These are phyloP conservation scores for Wiebesia pumilae DNA, from an alignment of 1,140 invertebrate genomes.

Conservation along the genomic window DNA sequence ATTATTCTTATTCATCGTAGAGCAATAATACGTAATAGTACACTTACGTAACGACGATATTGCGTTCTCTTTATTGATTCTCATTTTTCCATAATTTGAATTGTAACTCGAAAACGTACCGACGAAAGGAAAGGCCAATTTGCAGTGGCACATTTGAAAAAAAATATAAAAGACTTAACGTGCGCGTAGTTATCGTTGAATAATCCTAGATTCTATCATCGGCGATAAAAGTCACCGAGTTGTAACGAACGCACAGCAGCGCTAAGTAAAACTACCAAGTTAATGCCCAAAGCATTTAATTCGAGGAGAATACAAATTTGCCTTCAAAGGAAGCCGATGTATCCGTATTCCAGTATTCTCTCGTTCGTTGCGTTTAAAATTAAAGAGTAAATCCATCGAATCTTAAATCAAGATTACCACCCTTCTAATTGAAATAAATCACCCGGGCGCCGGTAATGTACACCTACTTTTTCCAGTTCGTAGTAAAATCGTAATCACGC, in stretches of 20 bases:
- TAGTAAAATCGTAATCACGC: too few relatives aligned
- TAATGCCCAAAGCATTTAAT: background rate
- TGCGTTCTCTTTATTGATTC: background rate
- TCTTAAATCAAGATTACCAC: background rate
- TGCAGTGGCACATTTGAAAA: too few relatives aligned
- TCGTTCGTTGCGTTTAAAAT: background rate
- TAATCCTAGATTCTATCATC: background rate
- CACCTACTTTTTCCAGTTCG: background rate
- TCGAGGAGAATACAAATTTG: background rate
- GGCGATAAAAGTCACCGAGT: background rate
- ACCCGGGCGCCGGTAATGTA: background rate
- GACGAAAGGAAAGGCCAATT: background rate
- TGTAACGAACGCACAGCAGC: background rate
- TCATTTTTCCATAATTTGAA: background rate
- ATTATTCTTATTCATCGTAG: background rate
- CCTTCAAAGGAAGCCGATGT: background rate
- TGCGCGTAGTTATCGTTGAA: background rate
- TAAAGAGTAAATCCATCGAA: background rate
- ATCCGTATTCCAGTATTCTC: background rate
- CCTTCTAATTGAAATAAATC: background rate
- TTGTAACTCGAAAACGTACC: background rate
- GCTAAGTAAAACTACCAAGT: background rate
- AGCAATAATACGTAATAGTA: background rate
- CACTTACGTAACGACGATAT: background rate
- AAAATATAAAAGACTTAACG: too few relatives aligned